Evolutionary conservation across 2,888 invertebrate genomes (phyloP), one percentile per base, ranked within the genome.

Genomic region (Pristionchus mayeri): DNA sequence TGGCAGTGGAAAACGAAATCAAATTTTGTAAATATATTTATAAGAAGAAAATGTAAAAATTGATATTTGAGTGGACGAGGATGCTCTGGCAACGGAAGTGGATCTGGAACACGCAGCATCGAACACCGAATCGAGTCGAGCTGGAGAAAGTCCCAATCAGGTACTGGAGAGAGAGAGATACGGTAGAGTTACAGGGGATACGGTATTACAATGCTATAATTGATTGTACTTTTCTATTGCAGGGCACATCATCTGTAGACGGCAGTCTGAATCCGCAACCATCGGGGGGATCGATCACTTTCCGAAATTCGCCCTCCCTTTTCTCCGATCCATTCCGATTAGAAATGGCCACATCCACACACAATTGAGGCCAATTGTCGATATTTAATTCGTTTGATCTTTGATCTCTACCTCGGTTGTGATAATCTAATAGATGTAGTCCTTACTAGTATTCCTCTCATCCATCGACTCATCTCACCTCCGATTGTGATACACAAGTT

Each of bases 321-420:
- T 91, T 91, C 82, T 90, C 89, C 67, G 91, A 91, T 86, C 88
- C 90, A 24, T 91, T 91, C 84, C 91, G 90, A 86, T 76, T 91
- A 78, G 91, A 91, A 85, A 88, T 89, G 85, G 71, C 87, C 81
- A 83, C 87, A 1, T 87, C 87, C 13, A 86, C 86, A 57, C 85
- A 87, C 52, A 98, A 97, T 78, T 78, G 50, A 78, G 30, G 30
- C 18, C 40, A 21, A 16, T 40, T 71, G 40, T 71, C 71, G 16
- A 40, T 44, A 18, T 24, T 11, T 40, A 40, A 13, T 4, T 37
- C 30, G 11, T 57, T 80, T 37, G 57, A 80, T 80, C 57, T 57
- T 57, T 80, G 80, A 80, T 80, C 80, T 80, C 80, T 80, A 18
- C 54, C 57, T 40, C 18, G 40, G 40, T 76, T 50, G 76, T 76